Evolutionary conservation across 2,888 invertebrate species (phyloP), one percentile per base, ranked within the genome.

Genomic region (Caenorhabditis japonica): DNA sequence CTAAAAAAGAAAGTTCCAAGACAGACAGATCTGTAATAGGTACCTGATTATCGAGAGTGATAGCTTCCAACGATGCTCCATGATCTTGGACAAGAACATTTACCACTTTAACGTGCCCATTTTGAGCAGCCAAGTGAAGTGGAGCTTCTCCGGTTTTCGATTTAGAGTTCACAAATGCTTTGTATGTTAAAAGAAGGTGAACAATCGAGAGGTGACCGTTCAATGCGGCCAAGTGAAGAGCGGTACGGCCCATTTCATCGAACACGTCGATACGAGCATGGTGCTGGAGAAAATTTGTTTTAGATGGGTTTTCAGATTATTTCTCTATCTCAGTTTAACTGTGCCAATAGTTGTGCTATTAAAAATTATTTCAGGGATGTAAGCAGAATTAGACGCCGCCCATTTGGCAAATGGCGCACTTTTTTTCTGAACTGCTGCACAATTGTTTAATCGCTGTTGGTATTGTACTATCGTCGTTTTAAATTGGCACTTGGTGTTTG

Each of bases 181-280:
- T 97, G 89, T 95, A 93, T 52, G 94, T 93, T 39, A 99, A 90
- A 55, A 99, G 90, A 0, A 90, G 87, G 75, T 90, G 90, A 91
- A 94, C 90, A 2, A 91, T 89, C 36, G 89, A 88, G 44, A 88
- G 90, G 82, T 95, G 96, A 3, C 97, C 97, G 85, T 93, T 93
- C 89, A 97, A 95, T 0, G 90, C 90, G 0, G 96, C 95, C 83
- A 97, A 90, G 89, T 97, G 97, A 52, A 97, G 91, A 0, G 97
- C 97, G 2, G 97, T 97, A 85, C 97, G 88, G 4, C 91, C 91
- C 52, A 97, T 97, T 78, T 92, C 92, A 88, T 99, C 99, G 88
- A 99, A 99, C 0, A 99, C 97, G 88, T 99, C 99, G 17, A 99
- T 97, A 87, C 99, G 92, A 8, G 97, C 97, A 88, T 97, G 95